Base-by-base conservation (phyloP, 1,140 invertebrate species). In the Pseudomyrmex concolor region DNA sequence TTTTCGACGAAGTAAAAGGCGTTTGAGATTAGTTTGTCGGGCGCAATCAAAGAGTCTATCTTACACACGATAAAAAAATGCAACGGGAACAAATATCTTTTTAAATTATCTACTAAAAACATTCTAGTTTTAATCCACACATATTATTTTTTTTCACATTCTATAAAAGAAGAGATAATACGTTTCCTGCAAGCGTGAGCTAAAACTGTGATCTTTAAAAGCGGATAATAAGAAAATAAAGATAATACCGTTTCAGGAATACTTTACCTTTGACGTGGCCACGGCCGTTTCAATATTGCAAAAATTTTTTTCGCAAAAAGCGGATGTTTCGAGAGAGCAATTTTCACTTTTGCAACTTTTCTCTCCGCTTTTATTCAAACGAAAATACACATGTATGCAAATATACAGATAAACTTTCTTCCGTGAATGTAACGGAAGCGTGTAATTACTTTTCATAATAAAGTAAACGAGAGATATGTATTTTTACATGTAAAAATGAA, bases 241-340 rank as follows among this genome's bases (percentile, higher is more conserved):
- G 25, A 54, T 54, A 62, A 60, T 25, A 73, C 60, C 57, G 57
- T 25, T 60, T 10, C 57, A 60, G 57, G 2, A 13, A 10, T 13
- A 51, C 12, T 12, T 51, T 51, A 51, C 50, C 13, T 51, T 51
- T 51, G 50, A 15, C 17, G 13, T 45, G 5, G n/a, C 13, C 19
- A n/a, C 19, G 17, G 3, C 13, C 34, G 5, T 64, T 76, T 34
- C 48, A 76, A 34, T 64, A 76, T 64, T 45, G 19, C 10, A 8
- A 43, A 74, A 62, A 74, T 64, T 76, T 50, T 64, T 60, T n/a
- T 15, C 12, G 17, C 19, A 76, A 76, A 63, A 74, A n/a, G 45
- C 15, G 22, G 22, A 54, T n/a, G 45, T 22, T 76, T 76, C 48
- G 45, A 34, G 59, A 64, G 64, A 76, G 73, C 7, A 12, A 51